phyloP scores from a whole-genome alignment of 2,797 vertebrate species.

The Enteromius viviparus region DNA sequence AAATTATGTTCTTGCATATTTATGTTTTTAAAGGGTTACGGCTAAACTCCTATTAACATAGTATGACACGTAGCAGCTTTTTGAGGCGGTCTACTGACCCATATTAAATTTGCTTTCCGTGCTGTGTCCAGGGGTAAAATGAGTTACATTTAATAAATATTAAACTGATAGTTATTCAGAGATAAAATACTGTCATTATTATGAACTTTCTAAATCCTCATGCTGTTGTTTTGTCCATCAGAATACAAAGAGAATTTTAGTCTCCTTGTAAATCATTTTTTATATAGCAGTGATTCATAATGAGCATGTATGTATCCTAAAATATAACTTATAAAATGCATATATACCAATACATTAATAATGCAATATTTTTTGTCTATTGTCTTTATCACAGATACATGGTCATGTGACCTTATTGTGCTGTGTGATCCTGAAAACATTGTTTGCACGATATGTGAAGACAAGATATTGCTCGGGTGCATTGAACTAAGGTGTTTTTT shows the following conservation, averaged over 20 bases:
- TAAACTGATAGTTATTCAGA: neutral
- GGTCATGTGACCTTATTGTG: too few relatives aligned
- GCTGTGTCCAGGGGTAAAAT: neutral
- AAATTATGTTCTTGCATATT: constrained; percentile 43
- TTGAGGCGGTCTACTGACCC: constrained; percentile 17
- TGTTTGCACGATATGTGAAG: too few relatives aligned
- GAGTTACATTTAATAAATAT: neutral
- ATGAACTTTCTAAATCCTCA: neutral
- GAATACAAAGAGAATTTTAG: neutral
- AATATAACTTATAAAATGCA: neutral
- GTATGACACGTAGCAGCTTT: constrained; percentile 13
- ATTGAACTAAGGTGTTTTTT: too few relatives aligned
- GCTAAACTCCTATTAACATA: constrained; percentile 37
- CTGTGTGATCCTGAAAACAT: too few relatives aligned
- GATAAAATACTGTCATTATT: neutral
- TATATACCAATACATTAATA: neutral
- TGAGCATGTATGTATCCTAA: neutral
- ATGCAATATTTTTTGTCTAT: too few relatives aligned
- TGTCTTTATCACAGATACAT: too few relatives aligned
- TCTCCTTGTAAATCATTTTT: neutral
- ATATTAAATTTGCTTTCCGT: constrained; percentile 36
- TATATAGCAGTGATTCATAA: neutral
- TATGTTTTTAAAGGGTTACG: constrained; percentile 31
- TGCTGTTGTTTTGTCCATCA: neutral
- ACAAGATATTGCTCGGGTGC: too few relatives aligned